Conservation (phyloP, 2,113 vertebrate genomes). For the Lamprotornis superbus region DNA sequence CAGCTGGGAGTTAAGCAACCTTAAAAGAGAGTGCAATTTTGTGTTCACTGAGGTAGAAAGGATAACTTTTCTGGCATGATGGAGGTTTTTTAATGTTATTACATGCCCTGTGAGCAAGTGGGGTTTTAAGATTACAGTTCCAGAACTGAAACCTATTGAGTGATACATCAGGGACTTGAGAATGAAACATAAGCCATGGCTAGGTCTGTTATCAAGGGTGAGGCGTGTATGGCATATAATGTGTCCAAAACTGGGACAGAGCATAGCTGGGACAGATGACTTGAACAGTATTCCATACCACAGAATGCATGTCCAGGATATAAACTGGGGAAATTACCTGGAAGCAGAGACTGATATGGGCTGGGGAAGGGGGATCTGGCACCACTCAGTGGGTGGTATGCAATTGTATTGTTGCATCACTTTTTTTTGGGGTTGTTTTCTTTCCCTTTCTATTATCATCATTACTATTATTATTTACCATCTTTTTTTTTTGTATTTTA, state of each 20-base stretch:
- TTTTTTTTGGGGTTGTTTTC: not conserved
- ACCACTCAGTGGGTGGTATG: too few relatives aligned
- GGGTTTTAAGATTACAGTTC: constrained; percentile 39
- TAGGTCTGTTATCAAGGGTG: not conserved
- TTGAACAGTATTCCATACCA: not conserved
- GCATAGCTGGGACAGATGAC: too few relatives aligned
- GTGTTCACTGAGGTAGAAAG: constrained; percentile 41
- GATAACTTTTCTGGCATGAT: constrained; percentile 46
- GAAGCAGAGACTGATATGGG: not conserved
- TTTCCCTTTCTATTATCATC: not conserved
- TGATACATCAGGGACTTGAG: not conserved
- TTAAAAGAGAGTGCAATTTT: constrained; percentile 22
- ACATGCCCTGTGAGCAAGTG: constrained; percentile 22
- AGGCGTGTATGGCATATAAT: not conserved
- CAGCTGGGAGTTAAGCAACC: constrained; percentile 45
- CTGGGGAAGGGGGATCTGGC: not conserved
- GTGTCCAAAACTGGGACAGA: not conserved
- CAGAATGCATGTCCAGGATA: too few relatives aligned
- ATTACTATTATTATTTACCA: not conserved
- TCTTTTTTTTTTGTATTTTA: not conserved
- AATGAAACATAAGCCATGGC: not conserved
- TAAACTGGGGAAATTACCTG: not conserved
- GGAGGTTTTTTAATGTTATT: constrained; percentile 50
- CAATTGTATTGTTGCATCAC: not conserved
- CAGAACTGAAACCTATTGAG: constrained; percentile 12